phyloP scores from a whole-genome alignment of 1,140 invertebrate species.

The Ridgeia piscesae region DNA sequence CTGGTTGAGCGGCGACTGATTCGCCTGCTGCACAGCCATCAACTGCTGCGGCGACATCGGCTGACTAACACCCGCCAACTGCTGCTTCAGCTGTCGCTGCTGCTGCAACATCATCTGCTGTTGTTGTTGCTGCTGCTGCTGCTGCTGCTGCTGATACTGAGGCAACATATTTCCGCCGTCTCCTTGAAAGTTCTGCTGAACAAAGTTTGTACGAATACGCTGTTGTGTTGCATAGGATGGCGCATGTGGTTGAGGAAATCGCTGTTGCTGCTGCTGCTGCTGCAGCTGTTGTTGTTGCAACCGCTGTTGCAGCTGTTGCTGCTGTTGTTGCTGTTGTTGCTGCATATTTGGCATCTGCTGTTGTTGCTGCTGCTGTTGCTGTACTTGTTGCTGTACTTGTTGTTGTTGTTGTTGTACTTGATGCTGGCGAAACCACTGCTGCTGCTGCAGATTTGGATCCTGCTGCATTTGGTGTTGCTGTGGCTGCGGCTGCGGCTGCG shows the following conservation, averaged over 20 bases:
- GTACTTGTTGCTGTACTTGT: background rate
- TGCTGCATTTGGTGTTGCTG: background rate
- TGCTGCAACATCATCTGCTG: slow-evolving; percentile 25
- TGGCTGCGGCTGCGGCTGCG: too few relatives aligned
- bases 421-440: background rate
- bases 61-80: slow-evolving; percentile 44
- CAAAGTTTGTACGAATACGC: slow-evolving; percentile 49
- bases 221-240: slow-evolving; percentile 46
- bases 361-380: slow-evolving; percentile 8
- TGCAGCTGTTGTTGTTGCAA: slow-evolving; percentile 56
- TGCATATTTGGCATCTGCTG: slow-evolving; percentile 31
- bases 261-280: slow-evolving; percentile 43
- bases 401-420: slow-evolving; percentile 16
- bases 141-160: slow-evolving; percentile 41
- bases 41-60: slow-evolving; percentile 49
- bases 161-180: slow-evolving; percentile 25
- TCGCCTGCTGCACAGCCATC: slow-evolving; percentile 48
- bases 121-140: slow-evolving; percentile 40
- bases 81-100: slow-evolving; percentile 49
- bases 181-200: slow-evolving; percentile 34
- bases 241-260: slow-evolving; percentile 35
- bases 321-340: slow-evolving; percentile 34
- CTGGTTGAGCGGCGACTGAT: slow-evolving; percentile 67
- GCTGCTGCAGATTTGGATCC: background rate
- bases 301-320: slow-evolving; percentile 50